Evolutionary conservation across 1,140 invertebrate genomes (phyloP), one percentile per base, ranked within the genome.

Genomic region (Drosophila santomea): DNA sequence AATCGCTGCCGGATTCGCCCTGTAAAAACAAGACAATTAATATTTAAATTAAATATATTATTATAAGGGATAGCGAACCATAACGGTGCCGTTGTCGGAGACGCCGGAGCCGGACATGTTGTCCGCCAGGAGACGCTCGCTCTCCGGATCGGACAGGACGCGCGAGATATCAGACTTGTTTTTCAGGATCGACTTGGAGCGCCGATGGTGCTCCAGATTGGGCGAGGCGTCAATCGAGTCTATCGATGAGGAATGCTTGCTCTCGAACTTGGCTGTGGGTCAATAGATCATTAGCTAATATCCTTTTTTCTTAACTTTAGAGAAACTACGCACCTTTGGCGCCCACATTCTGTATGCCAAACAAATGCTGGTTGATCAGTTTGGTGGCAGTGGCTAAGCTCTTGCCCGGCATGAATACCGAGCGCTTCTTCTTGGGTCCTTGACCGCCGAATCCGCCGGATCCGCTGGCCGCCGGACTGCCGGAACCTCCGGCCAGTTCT

Each of bases 181-280:
- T 93, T 96, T 97, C 77, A 97, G 92, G 86, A 97, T 97, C 63
- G 96, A 97, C 92, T 96, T 97, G 50, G 95, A 96, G 80, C 94
- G 93, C 36, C 95, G 93, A 71, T 94, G 95, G 62, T 93, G 93
- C 90, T 95, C 95, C 75, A 94, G 92, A 90, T 95, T 95, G 36
- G 94, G 94, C 83, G 94, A 94, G 23, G 93, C 93, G 92, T 96
- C 95, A 81, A 96, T 95, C 48, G 95, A 96, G 76, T 96, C 95
- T 43, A 94, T 95, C 51, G 95, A 96, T 68, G 95, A 92, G 58
- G 95, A 96, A 74, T 95, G 94, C 91, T 95, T 96, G 90, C 95
- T 95, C 77, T 92, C 88, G 58, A 92, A 91, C 91, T 93, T 93
- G 77, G 86, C 91, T 91, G 39, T 35, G 8, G 1, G 14, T 6